Conservation (phyloP, 2,113 vertebrate genomes). For the Brienomyrus longianalis region DNA sequence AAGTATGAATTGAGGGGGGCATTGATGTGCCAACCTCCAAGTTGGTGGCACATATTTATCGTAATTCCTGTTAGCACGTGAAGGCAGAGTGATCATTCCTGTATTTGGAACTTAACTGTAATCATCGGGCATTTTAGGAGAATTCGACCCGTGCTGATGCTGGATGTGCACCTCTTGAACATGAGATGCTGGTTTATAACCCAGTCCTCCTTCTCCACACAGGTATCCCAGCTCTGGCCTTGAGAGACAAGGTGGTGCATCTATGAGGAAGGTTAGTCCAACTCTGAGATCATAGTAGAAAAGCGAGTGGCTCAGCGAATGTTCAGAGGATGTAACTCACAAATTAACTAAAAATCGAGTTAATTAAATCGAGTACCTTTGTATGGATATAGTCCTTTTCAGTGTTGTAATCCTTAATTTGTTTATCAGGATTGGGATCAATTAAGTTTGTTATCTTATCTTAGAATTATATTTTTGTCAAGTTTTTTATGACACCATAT, state of each 20-base stretch:
- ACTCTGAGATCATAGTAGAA: neutral
- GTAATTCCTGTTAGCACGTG: neutral
- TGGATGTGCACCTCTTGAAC: neutral
- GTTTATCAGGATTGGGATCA: neutral
- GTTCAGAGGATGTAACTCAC: neutral
- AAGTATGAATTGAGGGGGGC: neutral
- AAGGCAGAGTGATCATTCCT: neutral
- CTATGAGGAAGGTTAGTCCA: constrained; percentile 75
- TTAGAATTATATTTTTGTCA: neutral
- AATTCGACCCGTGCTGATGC: neutral
- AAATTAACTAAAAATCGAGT: neutral
- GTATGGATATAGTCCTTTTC: neutral
- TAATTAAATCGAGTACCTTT: neutral
- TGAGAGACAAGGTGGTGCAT: constrained; percentile 67
- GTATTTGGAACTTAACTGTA: neutral
- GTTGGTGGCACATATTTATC: neutral
- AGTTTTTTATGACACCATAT: neutral
- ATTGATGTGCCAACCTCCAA: neutral
- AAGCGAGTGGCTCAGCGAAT: neutral
- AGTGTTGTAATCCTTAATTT: neutral
- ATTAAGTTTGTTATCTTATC: neutral
- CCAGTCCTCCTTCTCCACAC: neutral
- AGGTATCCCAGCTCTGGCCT: constrained; percentile 75
- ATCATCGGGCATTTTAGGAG: neutral
- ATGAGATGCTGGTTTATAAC: neutral